Evolutionary conservation across 1,140 invertebrate species (phyloP).

Genomic region (Mizuhopecten yessoensis): DNA sequence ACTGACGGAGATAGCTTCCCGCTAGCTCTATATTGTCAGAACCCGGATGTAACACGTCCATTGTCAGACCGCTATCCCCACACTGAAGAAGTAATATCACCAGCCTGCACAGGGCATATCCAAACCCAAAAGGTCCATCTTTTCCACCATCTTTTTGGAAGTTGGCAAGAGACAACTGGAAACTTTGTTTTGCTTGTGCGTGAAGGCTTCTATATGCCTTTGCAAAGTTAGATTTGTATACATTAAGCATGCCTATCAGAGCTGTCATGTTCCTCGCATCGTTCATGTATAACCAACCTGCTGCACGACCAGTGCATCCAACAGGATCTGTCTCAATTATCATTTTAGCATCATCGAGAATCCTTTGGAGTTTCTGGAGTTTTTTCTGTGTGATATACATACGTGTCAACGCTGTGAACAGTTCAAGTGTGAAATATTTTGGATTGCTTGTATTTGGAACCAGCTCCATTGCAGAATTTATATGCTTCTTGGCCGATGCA

Average conservation of each 20-base stretch:
- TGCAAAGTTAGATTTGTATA: slow-evolving; percentile 46
- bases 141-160: slow-evolving; percentile 68
- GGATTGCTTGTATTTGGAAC: slow-evolving; percentile 64
- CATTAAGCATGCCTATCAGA: slow-evolving; percentile 64
- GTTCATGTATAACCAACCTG: slow-evolving; percentile 69
- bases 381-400: slow-evolving; percentile 64
- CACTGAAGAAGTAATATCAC: slow-evolving; percentile 62
- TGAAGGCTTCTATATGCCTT: slow-evolving; percentile 49
- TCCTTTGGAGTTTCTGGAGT: slow-evolving; percentile 60
- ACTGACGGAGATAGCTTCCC: slow-evolving; percentile 50
- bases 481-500: slow-evolving; percentile 61
- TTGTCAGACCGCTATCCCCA: slow-evolving; percentile 65
- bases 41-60: slow-evolving; percentile 51
- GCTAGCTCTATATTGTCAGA: slow-evolving; percentile 54
- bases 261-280: slow-evolving; percentile 63
- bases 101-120: slow-evolving; percentile 66
- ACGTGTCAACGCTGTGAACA: slow-evolving; percentile 65
- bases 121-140: slow-evolving; percentile 68
- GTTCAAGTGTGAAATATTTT: slow-evolving; percentile 62
- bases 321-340: slow-evolving; percentile 64
- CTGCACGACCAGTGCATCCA: slow-evolving; percentile 65
- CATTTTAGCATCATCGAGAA: slow-evolving; percentile 65
- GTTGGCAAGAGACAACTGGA: slow-evolving; percentile 56
- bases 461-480: slow-evolving; percentile 54
- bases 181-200: slow-evolving; percentile 54